Percentiles rank a stretch among this genome's conserved stretches.
Evolutionary conservation across 2,888 invertebrate species (phyloP).

Genomic region (Salpingus planirostris): DNA sequence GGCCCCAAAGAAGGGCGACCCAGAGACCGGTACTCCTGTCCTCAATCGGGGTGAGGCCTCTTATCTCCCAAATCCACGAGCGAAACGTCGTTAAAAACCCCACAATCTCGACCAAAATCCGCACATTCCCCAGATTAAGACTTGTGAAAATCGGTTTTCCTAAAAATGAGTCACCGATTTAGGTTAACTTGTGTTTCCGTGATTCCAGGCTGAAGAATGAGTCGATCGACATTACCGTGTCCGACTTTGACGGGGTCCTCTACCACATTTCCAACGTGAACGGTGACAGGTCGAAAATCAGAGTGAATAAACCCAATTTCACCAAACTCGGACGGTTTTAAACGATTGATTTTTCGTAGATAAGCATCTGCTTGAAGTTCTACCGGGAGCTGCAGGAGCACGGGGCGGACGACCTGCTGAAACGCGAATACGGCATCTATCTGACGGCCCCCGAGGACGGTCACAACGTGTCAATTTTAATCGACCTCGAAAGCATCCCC

Average conservation of each 20-base stretch:
- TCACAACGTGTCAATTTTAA: slow-evolving; percentile 88
- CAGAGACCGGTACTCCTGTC: slow-evolving; percentile 17
- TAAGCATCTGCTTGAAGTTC: slow-evolving; percentile 97
- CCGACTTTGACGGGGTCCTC: slow-evolving; percentile 98
- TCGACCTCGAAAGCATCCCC: slow-evolving; percentile 90
- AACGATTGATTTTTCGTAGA: no score
- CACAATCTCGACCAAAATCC: no score
- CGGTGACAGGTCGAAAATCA: slow-evolving; percentile 94
- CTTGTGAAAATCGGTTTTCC: no score
- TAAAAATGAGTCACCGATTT: no score
- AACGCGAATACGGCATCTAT: slow-evolving; percentile 82
- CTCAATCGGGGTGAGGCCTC: slow-evolving; percentile 22
- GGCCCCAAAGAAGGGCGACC: background rate
- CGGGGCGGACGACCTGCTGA: slow-evolving; percentile 93
- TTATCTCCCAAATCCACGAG: slow-evolving; percentile 2
- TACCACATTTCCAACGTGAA: slow-evolving; percentile 97
- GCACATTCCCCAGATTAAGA: background rate
- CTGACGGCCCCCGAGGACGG: slow-evolving; percentile 82
- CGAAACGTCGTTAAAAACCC: slow-evolving; percentile 3
- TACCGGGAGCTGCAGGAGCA: slow-evolving; percentile 97
- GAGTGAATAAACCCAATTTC: slow-evolving; percentile 56
- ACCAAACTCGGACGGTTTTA: background rate
- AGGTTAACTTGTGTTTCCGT: no score
- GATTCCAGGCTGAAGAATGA: slow-evolving; percentile 89
- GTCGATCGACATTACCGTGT: slow-evolving; percentile 86